Conservation (phyloP, 2,113 vertebrate genomes). For the Gavia stellata region DNA sequence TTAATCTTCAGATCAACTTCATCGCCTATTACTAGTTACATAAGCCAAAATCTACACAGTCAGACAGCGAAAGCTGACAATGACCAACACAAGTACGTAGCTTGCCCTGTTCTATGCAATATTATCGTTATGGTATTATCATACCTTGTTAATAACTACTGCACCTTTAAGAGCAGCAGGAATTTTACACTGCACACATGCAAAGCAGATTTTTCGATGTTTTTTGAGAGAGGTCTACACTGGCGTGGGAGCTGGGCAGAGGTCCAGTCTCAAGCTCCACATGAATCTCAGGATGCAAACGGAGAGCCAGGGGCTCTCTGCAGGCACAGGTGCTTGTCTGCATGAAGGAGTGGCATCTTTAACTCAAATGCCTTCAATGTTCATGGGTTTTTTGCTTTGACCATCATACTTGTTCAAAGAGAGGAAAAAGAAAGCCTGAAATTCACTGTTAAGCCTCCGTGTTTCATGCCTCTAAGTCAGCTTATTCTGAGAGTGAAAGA, state of each 20-base stretch:
- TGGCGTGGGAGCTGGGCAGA: not conserved
- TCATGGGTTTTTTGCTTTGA: not conserved
- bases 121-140: not conserved
- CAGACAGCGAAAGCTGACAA: not conserved
- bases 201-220: not conserved
- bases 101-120: not conserved
- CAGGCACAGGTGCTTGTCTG: not conserved
- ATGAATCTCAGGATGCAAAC: not conserved
- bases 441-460: not conserved
- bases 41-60: not conserved
- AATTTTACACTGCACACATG: not conserved
- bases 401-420: not conserved
- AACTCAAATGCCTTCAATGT: not conserved
- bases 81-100: rapidly evolving
- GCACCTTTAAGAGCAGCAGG: not conserved
- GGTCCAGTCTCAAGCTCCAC: not conserved
- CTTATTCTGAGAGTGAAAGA: not conserved
- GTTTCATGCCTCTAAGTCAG: not conserved
- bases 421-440: not conserved
- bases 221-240: not conserved
- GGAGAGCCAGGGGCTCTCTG: not conserved
- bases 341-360: not conserved
- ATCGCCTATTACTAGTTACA: not conserved
- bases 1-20: not conserved
- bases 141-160: not conserved